Evolutionary conservation across 2,888 invertebrate genomes (phyloP), one percentile per base, ranked within the genome.

Genomic region (Octodonta nipae): DNA sequence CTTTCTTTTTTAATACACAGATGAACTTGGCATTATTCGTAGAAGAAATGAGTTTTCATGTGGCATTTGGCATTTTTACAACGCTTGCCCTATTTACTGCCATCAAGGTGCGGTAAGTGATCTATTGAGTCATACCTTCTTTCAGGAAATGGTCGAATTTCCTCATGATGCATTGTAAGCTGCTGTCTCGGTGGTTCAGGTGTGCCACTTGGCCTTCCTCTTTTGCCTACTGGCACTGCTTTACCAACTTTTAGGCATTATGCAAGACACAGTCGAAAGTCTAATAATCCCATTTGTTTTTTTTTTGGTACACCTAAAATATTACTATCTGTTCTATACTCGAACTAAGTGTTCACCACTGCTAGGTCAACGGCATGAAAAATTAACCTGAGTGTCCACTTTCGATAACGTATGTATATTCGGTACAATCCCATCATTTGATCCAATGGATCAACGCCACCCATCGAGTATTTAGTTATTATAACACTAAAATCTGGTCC

Each of bases 341-440:
- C 5, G 5, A 17, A 17, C 36, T 28, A 36, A 15, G 12, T 7
- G 28, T 32, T 36, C 34, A 28, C 28, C n/a, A 22, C 15, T 14
- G 10, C 15, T 24, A 32, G 13, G 17, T 35, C 33, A 12, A 35
- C 14, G n/a, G 31, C 13, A 24, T 35, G 32, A 14, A 32, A 38
- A 27, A 26, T 32, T 27, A 35, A 26, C 5, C 32, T 22, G 26
- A 27, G 14, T 12, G 28, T 32, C 6, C 11, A 32, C 22, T 35
- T 35, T 24, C 30, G 24, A 2, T 30, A 38, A 11, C 30, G 7
- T 13, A 38, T 28, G 26, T 29, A 13, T 2, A 38, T 38, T 7
- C 35, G 12, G 27, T 37, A 34, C 13, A 16, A 37, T 5, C 29
- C 37, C 8, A 34, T 15, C 29, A 34, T 34, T 4, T 28, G 24